phyloP scores from a whole-genome alignment of 2,797 vertebrate genomes.

The Cheirogaleus major region DNA sequence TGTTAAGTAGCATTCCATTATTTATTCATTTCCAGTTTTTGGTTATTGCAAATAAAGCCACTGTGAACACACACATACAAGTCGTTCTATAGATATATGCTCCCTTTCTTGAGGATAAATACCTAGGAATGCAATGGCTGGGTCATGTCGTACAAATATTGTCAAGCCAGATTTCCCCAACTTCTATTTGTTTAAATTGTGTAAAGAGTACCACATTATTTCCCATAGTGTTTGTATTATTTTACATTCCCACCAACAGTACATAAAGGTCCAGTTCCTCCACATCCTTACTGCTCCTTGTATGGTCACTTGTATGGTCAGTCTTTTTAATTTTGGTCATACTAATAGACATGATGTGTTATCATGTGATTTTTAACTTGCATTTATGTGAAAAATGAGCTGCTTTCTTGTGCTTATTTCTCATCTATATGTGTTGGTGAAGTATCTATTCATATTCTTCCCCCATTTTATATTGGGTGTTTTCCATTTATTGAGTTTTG shows the following conservation, averaged over 20 bases:
- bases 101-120: neutral
- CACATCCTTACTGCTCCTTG: neutral
- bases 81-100: neutral
- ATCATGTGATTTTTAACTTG: neutral
- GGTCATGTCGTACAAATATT: neutral
- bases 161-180: neutral
- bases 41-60: neutral
- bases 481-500: neutral
- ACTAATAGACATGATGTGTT: neutral
- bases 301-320: neutral
- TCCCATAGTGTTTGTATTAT: neutral
- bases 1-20: neutral
- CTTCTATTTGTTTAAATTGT: slow-evolving; percentile 24
- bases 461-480: neutral
- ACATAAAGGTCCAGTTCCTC: neutral
- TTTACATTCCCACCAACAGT: neutral
- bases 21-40: slow-evolving; percentile 3
- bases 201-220: neutral
- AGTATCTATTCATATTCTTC: neutral
- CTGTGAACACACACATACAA: neutral
- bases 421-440: neutral
- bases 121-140: neutral
- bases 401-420: neutral
- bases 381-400: neutral
- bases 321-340: neutral